phyloP scores from a whole-genome alignment of 2,113 vertebrate species.

The Dromas ardeola region DNA sequence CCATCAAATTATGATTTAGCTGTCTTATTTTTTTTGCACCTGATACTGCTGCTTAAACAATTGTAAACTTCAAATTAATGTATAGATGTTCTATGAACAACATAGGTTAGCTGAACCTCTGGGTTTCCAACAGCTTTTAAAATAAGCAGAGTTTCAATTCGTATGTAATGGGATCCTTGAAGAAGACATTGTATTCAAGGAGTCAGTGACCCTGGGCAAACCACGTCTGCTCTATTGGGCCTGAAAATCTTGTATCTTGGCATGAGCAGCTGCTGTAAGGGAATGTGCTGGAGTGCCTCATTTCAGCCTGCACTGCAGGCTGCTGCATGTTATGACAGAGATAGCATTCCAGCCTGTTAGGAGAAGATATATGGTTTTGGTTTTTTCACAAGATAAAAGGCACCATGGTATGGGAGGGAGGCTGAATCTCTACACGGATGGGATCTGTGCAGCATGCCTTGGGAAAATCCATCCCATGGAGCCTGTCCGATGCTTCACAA shows the following conservation, averaged over 20 bases:
- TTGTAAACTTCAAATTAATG: background rate
- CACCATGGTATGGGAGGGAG: background rate
- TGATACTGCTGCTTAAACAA: background rate
- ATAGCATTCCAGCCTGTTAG: rapidly evolving
- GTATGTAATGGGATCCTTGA: background rate
- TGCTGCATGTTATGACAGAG: background rate
- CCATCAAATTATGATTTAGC: background rate
- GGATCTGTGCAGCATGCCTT: rapidly evolving
- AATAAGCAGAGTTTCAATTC: background rate
- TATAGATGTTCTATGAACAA: background rate
- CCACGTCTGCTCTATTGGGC: rapidly evolving
- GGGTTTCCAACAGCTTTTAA: background rate
- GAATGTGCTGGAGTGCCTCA: background rate
- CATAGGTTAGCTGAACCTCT: background rate
- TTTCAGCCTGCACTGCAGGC: background rate
- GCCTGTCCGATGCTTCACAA: background rate
- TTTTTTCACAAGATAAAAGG: background rate
- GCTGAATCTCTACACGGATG: rapidly evolving
- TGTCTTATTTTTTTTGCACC: background rate
- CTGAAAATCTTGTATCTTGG: background rate
- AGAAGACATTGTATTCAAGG: background rate
- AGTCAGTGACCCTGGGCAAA: background rate
- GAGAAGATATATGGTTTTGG: background rate
- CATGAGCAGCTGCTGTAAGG: background rate
- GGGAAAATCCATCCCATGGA: background rate